Percentiles rank a stretch among this genome's conserved stretches.
Conservation (phyloP, 1,140 invertebrate species). For the Helicorthomorpha holstii region DNA sequence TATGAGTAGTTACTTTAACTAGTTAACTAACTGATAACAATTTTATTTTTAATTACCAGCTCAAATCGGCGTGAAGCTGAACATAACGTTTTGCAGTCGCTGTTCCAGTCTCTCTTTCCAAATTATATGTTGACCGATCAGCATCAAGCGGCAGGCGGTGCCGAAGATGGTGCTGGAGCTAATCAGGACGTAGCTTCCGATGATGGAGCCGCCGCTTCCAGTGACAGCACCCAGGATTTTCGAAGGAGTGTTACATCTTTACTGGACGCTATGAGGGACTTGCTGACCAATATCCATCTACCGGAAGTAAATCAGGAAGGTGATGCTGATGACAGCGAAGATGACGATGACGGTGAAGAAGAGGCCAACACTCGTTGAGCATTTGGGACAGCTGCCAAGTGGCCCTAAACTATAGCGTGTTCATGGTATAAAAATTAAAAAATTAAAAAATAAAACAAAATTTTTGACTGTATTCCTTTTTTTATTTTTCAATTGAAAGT, state of each 20-base stretch:
- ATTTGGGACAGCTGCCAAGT: too few relatives aligned
- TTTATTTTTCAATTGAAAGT: too few relatives aligned
- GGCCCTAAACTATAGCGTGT: too few relatives aligned
- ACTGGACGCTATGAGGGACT: constrained; percentile 51
- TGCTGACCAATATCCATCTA: constrained; percentile 44
- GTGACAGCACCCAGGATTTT: constrained; percentile 28
- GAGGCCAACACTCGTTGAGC: too few relatives aligned
- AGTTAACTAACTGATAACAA: background rate
- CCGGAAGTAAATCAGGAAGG: constrained; percentile 24
- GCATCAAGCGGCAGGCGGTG: constrained; percentile 4
- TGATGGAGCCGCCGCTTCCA: background rate
- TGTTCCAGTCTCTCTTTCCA: constrained; percentile 46
- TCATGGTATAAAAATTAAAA: too few relatives aligned
- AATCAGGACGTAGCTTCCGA: constrained; percentile 11
- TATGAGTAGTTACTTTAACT: constrained; percentile 9
- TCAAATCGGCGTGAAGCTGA: constrained; percentile 16
- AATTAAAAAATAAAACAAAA: too few relatives aligned
- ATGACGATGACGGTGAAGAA: constrained; percentile 18
- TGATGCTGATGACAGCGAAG: constrained; percentile 20
- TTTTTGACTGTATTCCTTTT: too few relatives aligned
- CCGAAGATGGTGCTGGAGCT: constrained; percentile 10
- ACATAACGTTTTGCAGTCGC: constrained; percentile 19
- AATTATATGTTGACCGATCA: constrained; percentile 23
- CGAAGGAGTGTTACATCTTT: constrained; percentile 40
- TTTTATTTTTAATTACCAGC: background rate